phyloP scores from a whole-genome alignment of 1,140 invertebrate genomes.

The Oryzaephilus surinamensis region DNA sequence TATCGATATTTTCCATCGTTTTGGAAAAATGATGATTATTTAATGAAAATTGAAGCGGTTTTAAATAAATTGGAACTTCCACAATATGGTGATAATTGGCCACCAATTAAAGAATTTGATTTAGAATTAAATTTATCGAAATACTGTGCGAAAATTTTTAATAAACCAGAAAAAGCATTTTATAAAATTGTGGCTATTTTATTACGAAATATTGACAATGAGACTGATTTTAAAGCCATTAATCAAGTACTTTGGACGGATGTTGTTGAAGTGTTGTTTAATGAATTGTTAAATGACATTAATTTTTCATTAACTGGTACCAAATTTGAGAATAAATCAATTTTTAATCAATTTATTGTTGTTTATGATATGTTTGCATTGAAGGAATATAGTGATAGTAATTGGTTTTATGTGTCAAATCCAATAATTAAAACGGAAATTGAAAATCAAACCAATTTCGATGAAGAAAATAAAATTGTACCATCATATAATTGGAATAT shows the following conservation, averaged over 20 bases:
- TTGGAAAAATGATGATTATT: slow-evolving; percentile 37
- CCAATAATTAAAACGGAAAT: slow-evolving; percentile 16
- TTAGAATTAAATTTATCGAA: slow-evolving; percentile 17
- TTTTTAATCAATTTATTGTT: slow-evolving; percentile 27
- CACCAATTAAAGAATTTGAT: slow-evolving; percentile 18
- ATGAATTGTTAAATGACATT: slow-evolving; percentile 24
- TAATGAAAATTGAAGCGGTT: slow-evolving; percentile 12
- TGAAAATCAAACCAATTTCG: neutral
- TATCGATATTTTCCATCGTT: slow-evolving; percentile 44
- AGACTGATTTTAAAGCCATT: slow-evolving; percentile 12
- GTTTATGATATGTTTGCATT: slow-evolving; percentile 24
- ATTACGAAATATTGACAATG: slow-evolving; percentile 15
- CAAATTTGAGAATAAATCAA: slow-evolving; percentile 13
- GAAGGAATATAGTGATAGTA: slow-evolving; percentile 13
- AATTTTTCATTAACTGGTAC: slow-evolving; percentile 17
- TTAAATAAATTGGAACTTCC: slow-evolving; percentile 23
- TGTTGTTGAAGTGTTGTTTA: slow-evolving; percentile 22
- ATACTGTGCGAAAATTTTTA: slow-evolving; percentile 23
- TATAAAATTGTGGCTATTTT: slow-evolving; percentile 20
- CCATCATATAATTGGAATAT: slow-evolving; percentile 1
- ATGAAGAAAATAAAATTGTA: neutral
- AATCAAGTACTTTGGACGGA: slow-evolving; percentile 25
- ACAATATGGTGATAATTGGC: slow-evolving; percentile 25
- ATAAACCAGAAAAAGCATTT: slow-evolving; percentile 16
- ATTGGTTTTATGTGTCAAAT: slow-evolving; percentile 31